phyloP scores from a whole-genome alignment of 1,140 invertebrate genomes.

The Drosophila pandora region DNA sequence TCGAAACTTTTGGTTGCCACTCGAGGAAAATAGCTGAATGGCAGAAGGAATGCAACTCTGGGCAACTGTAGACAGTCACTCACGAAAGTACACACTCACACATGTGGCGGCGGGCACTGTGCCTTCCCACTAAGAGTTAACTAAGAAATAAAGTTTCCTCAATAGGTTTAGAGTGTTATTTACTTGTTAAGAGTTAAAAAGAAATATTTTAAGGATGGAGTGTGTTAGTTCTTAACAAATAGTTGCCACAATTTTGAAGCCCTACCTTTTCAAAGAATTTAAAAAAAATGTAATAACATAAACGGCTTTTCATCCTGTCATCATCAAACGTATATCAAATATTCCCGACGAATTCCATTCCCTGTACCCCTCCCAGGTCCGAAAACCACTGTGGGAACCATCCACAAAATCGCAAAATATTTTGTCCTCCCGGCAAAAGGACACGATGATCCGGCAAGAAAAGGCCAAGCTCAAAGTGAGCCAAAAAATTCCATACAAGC shows the following conservation, averaged over 20 bases:
- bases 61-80: conserved; percentile 23
- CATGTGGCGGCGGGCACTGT: conserved; percentile 35
- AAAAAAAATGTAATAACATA: background rate
- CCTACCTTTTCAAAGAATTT: background rate
- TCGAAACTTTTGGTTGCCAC: conserved; percentile 36
- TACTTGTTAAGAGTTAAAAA: background rate
- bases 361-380: background rate
- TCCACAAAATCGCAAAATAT: conserved; percentile 58
- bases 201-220: background rate
- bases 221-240: no score
- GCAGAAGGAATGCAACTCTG: conserved; percentile 37
- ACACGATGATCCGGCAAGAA: conserved; percentile 66
- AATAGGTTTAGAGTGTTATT: conserved; percentile 5
- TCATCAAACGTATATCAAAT: conserved; percentile 30
- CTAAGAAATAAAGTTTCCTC: conserved; percentile 2
- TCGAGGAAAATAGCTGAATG: conserved; percentile 51
- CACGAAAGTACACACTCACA: conserved; percentile 24
- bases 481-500: conserved; percentile 57
- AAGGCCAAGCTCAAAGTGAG: conserved; percentile 49
- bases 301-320: conserved; percentile 1
- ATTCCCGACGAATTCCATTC: conserved; percentile 5
- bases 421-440: conserved; percentile 55
- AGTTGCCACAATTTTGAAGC: background rate
- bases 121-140: conserved; percentile 5
- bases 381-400: conserved; percentile 15